Percentiles rank a stretch among this genome's conserved stretches.
Conservation (phyloP, 2,797 vertebrate genomes). For the Hafferia zeledoni region DNA sequence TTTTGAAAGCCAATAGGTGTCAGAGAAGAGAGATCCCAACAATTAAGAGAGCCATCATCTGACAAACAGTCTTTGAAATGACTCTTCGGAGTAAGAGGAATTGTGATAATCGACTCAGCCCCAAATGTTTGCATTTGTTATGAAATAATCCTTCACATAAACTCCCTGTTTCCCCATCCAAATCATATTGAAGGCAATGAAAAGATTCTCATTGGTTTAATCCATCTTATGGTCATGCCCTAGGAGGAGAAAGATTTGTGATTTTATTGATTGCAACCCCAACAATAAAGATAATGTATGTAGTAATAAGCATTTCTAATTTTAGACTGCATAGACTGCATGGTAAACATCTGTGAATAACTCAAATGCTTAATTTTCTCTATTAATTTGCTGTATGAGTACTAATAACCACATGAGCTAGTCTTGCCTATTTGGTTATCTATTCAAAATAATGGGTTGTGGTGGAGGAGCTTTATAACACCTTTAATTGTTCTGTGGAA, state of each 20-base stretch:
- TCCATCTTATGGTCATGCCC: slow-evolving; percentile 16
- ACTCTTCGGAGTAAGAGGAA: slow-evolving; percentile 11
- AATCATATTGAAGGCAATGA: slow-evolving; percentile 32
- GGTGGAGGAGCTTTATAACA: slow-evolving; percentile 24
- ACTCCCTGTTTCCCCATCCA: slow-evolving; percentile 16
- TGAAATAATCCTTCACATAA: slow-evolving; percentile 17
- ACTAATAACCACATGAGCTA: background rate
- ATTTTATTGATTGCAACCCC: slow-evolving; percentile 41
- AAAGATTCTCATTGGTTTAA: slow-evolving; percentile 19
- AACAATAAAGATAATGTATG: slow-evolving; percentile 6
- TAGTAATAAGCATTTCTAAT: slow-evolving; percentile 44
- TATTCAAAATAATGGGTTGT: slow-evolving; percentile 7
- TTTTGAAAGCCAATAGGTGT: slow-evolving; percentile 20
- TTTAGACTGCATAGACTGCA: background rate
- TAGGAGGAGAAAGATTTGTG: slow-evolving; percentile 51
- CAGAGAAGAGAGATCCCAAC: background rate
- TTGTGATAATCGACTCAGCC: background rate
- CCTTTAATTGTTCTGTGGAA: slow-evolving; percentile 23
- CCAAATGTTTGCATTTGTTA: background rate
- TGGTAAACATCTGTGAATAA: slow-evolving; percentile 41
- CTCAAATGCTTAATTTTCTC: slow-evolving; percentile 39
- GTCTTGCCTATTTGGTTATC: slow-evolving; percentile 29
- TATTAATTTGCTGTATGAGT: slow-evolving; percentile 27
- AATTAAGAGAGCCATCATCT: background rate
- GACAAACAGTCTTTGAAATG: background rate